phyloP scores from a whole-genome alignment of 2,888 invertebrate species.

The Folsomia candida region DNA sequence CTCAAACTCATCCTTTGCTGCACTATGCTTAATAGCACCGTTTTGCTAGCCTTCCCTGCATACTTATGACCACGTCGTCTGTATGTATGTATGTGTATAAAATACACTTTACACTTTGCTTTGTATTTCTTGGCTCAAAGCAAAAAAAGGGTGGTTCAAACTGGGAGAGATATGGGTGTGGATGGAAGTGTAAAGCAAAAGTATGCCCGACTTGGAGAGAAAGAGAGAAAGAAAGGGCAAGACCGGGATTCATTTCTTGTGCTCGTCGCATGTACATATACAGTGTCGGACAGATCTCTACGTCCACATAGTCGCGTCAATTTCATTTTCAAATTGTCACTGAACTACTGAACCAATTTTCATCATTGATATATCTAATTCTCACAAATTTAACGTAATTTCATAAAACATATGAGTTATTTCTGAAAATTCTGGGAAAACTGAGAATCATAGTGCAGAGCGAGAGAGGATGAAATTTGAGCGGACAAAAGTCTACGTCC shows the following conservation, averaged over 20 bases:
- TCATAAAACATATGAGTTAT: no score
- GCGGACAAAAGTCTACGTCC: no score
- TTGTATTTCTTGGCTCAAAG: conserved; percentile 4
- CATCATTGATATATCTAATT: no score
- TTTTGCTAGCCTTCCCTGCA: conserved; percentile 4
- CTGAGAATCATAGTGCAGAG: no score
- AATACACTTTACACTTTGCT: conserved; percentile 4
- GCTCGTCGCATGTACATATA: conserved; percentile 26
- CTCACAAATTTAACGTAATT: no score
- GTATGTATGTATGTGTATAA: conserved; percentile 18
- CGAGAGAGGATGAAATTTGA: no score
- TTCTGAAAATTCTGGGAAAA: no score
- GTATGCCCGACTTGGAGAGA: background rate
- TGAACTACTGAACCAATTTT: no score
- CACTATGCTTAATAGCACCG: conserved; percentile 36
- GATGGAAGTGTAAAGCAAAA: background rate
- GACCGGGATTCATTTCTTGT: conserved; percentile 5
- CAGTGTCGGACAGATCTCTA: conserved; percentile 10
- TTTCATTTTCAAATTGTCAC: no score
- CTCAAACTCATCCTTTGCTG: conserved; percentile 43
- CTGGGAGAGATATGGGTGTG: background rate
- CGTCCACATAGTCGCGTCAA: no score
- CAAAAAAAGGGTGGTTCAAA: background rate
- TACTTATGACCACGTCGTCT: background rate
- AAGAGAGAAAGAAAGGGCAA: no score